A percentile compares a stretch with the other conserved stretches of the same genome.
These are phyloP conservation scores for Melikaiella ostensackeni DNA, from an alignment of 2,888 invertebrate species.

Conservation along the genomic window DNA sequence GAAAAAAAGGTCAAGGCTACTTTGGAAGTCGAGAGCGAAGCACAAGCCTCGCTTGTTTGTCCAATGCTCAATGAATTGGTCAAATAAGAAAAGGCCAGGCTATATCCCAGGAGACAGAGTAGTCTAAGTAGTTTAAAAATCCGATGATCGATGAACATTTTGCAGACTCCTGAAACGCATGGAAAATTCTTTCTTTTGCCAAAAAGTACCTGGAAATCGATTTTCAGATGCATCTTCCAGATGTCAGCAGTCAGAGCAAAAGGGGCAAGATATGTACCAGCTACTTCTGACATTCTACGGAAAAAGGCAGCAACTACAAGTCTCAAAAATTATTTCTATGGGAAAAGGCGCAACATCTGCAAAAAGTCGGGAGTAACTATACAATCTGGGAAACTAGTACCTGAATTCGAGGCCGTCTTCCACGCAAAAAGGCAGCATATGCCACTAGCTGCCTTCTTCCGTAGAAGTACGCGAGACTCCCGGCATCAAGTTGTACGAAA, in stretches of 20 bases:
- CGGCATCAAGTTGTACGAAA: no score
- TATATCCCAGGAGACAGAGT: constrained; percentile 43
- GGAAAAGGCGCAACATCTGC: no score
- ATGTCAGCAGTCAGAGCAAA: not conserved
- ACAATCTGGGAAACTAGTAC: no score
- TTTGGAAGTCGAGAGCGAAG: constrained; percentile 21
- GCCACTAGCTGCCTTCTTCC: no score
- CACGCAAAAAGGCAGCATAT: no score
- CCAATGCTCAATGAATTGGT: constrained; percentile 58
- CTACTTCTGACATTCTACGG: no score
- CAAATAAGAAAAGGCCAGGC: constrained; percentile 53
- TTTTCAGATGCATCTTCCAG: not conserved
- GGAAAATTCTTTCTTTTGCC: not conserved
- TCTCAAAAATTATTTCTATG: no score
- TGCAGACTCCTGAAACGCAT: not conserved
- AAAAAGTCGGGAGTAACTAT: no score
- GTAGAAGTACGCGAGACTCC: no score
- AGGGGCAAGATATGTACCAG: not conserved
- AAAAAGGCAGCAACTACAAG: no score
- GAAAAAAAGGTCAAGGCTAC: constrained; percentile 9
- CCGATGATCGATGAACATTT: constrained; percentile 23
- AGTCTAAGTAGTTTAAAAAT: constrained; percentile 37
- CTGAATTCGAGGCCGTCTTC: no score
- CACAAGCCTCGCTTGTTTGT: constrained; percentile 34
- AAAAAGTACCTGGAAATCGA: not conserved